Percentiles rank a stretch among this genome's conserved stretches.
These are phyloP conservation scores for Lucinisca nassula DNA, from an alignment of 2,888 invertebrate genomes.

Conservation along the genomic window DNA sequence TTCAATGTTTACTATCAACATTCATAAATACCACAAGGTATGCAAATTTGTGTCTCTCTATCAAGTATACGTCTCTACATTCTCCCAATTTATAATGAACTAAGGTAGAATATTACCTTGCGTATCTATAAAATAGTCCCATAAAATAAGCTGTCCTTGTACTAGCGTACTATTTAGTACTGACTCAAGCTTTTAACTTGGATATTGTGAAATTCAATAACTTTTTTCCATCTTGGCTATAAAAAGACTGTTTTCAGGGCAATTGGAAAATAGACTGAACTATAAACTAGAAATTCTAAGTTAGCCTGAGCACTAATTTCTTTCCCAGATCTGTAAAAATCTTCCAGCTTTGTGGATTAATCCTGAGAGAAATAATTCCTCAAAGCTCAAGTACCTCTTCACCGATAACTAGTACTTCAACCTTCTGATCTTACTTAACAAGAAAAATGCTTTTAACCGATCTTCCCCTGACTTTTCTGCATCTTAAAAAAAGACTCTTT, in stretches of 20 bases:
- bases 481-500: neutral
- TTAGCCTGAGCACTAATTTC: neutral
- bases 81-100: neutral
- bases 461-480: too few relatives aligned
- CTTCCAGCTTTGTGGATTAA: neutral
- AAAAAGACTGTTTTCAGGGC: neutral
- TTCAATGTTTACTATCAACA: conserved; percentile 12
- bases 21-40: conserved; percentile 2
- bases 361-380: neutral
- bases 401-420: neutral
- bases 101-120: neutral
- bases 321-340: neutral
- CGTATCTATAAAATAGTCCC: neutral
- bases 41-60: conserved; percentile 11
- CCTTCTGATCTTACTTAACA: neutral
- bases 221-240: neutral
- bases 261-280: too few relatives aligned
- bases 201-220: neutral
- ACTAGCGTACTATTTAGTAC: neutral
- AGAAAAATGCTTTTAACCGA: too few relatives aligned
- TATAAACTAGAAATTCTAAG: neutral
- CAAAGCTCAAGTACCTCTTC: neutral
- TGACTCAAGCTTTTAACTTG: neutral
- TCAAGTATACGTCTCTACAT: neutral
- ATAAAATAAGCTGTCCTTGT: neutral